Evolutionary conservation across 2,797 vertebrate species (phyloP), one percentile per base, ranked within the genome.

Genomic region (Chrosomus eos): DNA sequence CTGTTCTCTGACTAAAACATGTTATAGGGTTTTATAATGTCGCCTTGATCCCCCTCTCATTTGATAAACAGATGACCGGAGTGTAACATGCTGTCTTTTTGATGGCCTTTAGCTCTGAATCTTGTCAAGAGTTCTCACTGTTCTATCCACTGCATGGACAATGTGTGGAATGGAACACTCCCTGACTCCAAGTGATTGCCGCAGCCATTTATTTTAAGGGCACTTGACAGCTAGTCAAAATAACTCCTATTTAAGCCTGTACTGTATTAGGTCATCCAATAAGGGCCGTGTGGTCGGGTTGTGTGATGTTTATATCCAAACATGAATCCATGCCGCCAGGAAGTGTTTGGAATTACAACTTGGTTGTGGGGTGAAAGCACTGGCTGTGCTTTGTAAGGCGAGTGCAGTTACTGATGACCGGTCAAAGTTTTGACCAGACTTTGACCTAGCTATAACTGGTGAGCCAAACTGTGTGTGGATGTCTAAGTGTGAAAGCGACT

Each of bases 221-320:
- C 82, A 74, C 85, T 86, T 86, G 84, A 87, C 82, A 85, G 78
- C 85, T 80, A 74, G 67, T 87, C 70, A 87, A 74, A 90, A 86
- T 88, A 87, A 85, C 84, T 87, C 74, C 86, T 62, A 18, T 78
- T 51, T 82, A 86, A 76, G 79, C 71, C 75, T 72, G 55, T 81
- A 80, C 81, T 85, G 89, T 88, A 88, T 87, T 88, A 86, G 87
- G 72, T 86, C 82, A 85, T 78, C 81, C 82, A 81, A 78, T 80
- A 68, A 80, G 82, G 33, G 45, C 64, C 21, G 81, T 67, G 48
- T 66, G 67, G 85, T 67, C 53, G 53, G 80, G 28, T 64, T 13
- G 55, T 79, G 67, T 85, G 83, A 79, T 72, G 81, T 81, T 87
- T 85, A 81, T 84, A 85, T 80, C 75, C 76, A 88, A 83, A 85